These are phyloP conservation scores for Phorcus lineatus DNA, from an alignment of 2,888 invertebrate species.

Conservation along the genomic window DNA sequence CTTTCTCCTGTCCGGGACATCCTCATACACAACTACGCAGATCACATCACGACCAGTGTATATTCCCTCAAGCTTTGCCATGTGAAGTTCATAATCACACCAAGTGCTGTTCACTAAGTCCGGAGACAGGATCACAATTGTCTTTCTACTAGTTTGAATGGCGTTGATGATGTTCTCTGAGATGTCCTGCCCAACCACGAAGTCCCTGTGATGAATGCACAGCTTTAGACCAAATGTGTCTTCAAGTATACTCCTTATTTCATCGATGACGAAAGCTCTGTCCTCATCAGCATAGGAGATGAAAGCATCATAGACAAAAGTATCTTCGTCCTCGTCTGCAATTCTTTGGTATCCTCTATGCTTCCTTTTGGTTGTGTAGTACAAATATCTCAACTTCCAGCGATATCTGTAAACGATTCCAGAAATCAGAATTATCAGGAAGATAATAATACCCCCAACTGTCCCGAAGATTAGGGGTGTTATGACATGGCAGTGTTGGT, in stretches of 20 bases:
- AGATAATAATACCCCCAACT: neutral
- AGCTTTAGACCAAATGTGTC: too few relatives aligned
- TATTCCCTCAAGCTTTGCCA: conserved; percentile 59
- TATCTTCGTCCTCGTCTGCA: neutral
- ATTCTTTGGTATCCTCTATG: neutral
- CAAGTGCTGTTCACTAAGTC: conserved; percentile 61
- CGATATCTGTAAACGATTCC: conserved; percentile 23
- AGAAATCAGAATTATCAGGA: conserved; percentile 7
- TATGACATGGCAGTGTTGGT: conserved; percentile 31
- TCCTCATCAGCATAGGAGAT: conserved; percentile 40
- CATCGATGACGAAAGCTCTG: too few relatives aligned
- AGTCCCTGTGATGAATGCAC: too few relatives aligned
- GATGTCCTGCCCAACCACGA: conserved; percentile 38
- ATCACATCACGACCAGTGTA: too few relatives aligned
- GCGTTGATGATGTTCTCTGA: conserved; percentile 63
- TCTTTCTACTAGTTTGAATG: conserved; percentile 59
- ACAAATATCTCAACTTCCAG: conserved; percentile 11
- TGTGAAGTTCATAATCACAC: conserved; percentile 64
- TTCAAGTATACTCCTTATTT: too few relatives aligned
- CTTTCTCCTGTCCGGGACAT: too few relatives aligned
- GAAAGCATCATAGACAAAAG: neutral
- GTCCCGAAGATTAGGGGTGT: conserved; percentile 17
- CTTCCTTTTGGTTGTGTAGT: neutral
- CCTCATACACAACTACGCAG: too few relatives aligned
- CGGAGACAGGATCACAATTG: conserved; percentile 58